Conservation (phyloP, 2,797 vertebrate genomes). For the Gobionotothen gibberifrons region DNA sequence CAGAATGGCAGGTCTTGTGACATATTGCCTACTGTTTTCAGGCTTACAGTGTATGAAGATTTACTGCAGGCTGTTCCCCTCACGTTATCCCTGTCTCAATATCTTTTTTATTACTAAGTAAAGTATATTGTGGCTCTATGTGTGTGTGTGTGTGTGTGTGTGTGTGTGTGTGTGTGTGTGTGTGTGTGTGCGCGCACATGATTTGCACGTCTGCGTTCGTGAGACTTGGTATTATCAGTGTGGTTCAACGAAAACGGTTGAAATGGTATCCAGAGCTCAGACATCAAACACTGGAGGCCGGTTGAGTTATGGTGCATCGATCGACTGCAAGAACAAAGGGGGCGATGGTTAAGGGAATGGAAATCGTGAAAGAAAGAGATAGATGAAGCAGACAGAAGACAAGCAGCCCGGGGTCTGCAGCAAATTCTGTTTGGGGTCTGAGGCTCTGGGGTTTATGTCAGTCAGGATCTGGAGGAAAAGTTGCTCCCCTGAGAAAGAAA, state of each 20-base stretch:
- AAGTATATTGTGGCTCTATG: conserved; percentile 11
- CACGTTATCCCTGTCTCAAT: conserved; percentile 34
- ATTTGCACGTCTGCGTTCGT: conserved; percentile 58
- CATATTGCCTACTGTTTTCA: conserved; percentile 13
- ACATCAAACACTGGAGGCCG: conserved; percentile 79
- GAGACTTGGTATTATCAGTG: conserved; percentile 70
- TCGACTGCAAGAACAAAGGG: conserved; percentile 78
- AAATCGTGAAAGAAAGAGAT: conserved; percentile 76
- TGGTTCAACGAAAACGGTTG: conserved; percentile 65
- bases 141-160: conserved; percentile 20
- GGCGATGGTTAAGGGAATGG: conserved; percentile 64
- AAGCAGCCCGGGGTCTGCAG: conserved; percentile 70
- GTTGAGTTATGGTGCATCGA: conserved; percentile 81
- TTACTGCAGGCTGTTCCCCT: conserved; percentile 7
- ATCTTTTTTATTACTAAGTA: conserved; percentile 28
- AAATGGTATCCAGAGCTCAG: conserved; percentile 82
- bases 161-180: conserved; percentile 11
- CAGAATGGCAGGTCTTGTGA: conserved; percentile 17
- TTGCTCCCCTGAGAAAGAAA: conserved; percentile 70
- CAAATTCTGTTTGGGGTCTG: conserved; percentile 69
- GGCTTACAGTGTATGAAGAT: conserved; percentile 3
- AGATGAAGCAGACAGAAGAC: conserved; percentile 77
- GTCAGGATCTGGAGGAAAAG: conserved; percentile 76
- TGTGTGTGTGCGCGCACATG: conserved; percentile 30
- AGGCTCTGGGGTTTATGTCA: conserved; percentile 74